phyloP scores from a whole-genome alignment of 2,113 vertebrate genomes.

The Empidonax traillii region DNA sequence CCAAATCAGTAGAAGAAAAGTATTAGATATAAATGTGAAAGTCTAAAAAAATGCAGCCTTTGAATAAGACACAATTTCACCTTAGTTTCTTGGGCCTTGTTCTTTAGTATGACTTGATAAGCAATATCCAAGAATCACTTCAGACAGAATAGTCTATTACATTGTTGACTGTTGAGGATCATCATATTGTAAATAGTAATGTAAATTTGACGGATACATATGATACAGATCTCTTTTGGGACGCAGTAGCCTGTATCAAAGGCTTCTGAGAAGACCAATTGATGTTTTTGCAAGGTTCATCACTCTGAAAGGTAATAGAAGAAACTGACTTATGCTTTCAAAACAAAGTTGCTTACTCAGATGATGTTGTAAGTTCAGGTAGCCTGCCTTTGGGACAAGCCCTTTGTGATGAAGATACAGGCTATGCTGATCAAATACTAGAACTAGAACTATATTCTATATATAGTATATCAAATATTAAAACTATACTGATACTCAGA shows the following conservation, averaged over 20 bases:
- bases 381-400: not conserved
- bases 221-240: not conserved
- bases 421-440: not conserved
- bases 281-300: not conserved
- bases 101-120: not conserved
- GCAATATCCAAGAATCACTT: not conserved
- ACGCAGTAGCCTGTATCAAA: not conserved
- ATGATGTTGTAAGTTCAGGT: not conserved
- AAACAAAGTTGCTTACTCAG: not conserved
- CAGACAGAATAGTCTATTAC: not conserved
- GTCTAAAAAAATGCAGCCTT: not conserved
- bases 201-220: not conserved
- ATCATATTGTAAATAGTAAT: not conserved
- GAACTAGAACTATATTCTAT: not conserved
- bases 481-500: not conserved
- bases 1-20: not conserved
- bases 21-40: not conserved
- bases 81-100: not conserved
- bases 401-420: not conserved
- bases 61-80: not conserved
- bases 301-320: not conserved
- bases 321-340: not conserved
- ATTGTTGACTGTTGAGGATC: not conserved
- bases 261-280: fast-evolving
- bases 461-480: not conserved